Conservation (phyloP, 2,888 invertebrate species). For the Ectemnius lituratus region DNA sequence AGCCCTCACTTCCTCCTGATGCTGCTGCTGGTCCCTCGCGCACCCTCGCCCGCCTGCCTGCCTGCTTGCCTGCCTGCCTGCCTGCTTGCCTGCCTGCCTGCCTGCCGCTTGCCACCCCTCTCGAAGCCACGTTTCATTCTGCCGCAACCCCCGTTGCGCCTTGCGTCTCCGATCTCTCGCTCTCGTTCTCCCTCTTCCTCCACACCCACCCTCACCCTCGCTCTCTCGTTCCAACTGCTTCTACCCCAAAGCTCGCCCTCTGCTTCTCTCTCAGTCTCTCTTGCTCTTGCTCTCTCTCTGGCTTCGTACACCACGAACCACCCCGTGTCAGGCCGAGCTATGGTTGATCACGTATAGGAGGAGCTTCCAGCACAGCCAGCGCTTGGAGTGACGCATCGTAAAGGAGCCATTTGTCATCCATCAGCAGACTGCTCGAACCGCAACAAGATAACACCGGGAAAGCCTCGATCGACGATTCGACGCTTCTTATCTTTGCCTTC, state of each 20-base stretch:
- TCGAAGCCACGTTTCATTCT: slow-evolving; percentile 72
- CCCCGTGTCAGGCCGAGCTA: slow-evolving; percentile 62
- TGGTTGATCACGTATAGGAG: slow-evolving; percentile 76
- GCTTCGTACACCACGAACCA: slow-evolving; percentile 37
- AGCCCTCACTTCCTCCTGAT: slow-evolving; percentile 74
- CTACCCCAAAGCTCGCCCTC: slow-evolving; percentile 74
- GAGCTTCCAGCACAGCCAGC: slow-evolving; percentile 68
- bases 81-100: slow-evolving; percentile 72
- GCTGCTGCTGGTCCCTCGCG: slow-evolving; percentile 38
- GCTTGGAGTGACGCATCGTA: slow-evolving; percentile 79
- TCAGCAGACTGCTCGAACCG: slow-evolving; percentile 67
- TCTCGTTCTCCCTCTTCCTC: slow-evolving; percentile 77
- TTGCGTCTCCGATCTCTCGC: slow-evolving; percentile 78
- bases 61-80: slow-evolving; percentile 76
- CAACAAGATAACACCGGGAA: slow-evolving; percentile 60
- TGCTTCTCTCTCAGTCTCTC: slow-evolving; percentile 76
- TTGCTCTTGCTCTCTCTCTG: slow-evolving; percentile 74
- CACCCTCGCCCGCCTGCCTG: slow-evolving; percentile 76
- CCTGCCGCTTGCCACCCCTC: slow-evolving; percentile 76
- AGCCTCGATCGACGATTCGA: slow-evolving; percentile 56
- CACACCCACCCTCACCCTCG: slow-evolving; percentile 80
- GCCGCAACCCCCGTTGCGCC: slow-evolving; percentile 75
- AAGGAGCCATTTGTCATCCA: slow-evolving; percentile 79
- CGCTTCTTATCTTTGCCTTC: slow-evolving; percentile 51
- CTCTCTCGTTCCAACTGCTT: slow-evolving; percentile 65